These are phyloP conservation scores for Haliclona indistincta DNA, from an alignment of 37 sponge, comb jelly and placozoan species.

Conservation along the genomic window DNA sequence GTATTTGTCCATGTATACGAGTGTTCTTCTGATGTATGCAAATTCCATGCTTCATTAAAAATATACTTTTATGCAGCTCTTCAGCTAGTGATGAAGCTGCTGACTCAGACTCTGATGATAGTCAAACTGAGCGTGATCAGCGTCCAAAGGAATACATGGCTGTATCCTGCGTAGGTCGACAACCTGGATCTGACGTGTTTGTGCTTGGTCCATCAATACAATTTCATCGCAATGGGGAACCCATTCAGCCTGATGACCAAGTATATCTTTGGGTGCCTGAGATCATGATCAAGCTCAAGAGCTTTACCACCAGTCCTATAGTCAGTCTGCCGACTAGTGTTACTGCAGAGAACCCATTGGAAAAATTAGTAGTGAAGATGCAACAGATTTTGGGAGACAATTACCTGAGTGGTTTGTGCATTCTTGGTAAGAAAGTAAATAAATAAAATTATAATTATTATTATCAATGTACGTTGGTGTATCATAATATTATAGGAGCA, in stretches of 20 bases:
- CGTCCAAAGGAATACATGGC: constrained; percentile 14
- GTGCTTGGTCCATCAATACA: constrained; percentile 31
- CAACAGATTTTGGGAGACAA: constrained; percentile 20
- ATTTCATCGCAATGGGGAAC: background rate
- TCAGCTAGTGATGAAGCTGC: no score
- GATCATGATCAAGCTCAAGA: background rate
- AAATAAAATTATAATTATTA: background rate
- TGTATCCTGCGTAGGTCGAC: constrained; percentile 25
- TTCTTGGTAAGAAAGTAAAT: constrained; percentile 19
- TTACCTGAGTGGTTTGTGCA: constrained; percentile 20
- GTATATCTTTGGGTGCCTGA: constrained; percentile 12
- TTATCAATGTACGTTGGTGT: background rate
- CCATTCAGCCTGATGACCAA: constrained; percentile 4
- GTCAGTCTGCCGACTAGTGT: background rate
- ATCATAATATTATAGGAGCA: constrained; percentile 11
- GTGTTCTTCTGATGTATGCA: no score
- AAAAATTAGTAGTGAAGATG: background rate
- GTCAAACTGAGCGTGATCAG: no score
- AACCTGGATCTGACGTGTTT: constrained; percentile 19
- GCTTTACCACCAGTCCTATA: constrained; percentile 8
- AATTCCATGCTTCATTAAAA: no score
- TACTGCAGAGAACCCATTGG: background rate
- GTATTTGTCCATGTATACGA: no score
- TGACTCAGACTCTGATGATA: no score
- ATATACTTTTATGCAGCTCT: no score